phyloP scores from a whole-genome alignment of 2,888 invertebrate genomes.

The Cerceris rybyensis region DNA sequence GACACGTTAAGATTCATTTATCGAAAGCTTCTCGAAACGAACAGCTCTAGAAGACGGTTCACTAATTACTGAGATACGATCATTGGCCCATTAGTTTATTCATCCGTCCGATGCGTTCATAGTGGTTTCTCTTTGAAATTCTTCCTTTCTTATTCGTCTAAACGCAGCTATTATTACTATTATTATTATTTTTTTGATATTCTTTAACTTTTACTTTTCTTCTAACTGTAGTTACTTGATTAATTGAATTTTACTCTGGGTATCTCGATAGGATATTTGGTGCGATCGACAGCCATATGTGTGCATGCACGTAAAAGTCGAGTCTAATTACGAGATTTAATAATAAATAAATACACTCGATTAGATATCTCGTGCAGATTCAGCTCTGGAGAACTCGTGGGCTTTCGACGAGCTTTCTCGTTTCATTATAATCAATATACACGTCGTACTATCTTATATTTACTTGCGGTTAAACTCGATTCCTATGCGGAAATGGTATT shows the following conservation, averaged over 20 bases:
- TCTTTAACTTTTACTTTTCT: constrained; percentile 1
- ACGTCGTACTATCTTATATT: neutral
- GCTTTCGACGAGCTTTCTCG: neutral
- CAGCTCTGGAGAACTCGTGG: constrained; percentile 24
- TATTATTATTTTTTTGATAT: constrained; percentile 21
- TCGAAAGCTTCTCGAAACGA: neutral
- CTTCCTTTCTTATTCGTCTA: constrained; percentile 6
- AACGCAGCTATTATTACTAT: constrained; percentile 4
- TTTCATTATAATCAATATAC: neutral
- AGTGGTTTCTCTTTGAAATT: neutral
- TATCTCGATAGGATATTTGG: constrained; percentile 31
- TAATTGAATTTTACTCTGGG: constrained; percentile 18
- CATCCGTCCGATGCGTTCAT: neutral
- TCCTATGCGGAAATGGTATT: neutral
- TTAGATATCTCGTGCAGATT: constrained; percentile 21
- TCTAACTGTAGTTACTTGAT: constrained; percentile 26
- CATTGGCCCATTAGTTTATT: neutral
- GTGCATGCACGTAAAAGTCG: constrained; percentile 21
- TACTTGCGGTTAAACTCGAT: constrained; percentile 1
- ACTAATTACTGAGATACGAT: neutral
- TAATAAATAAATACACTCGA: constrained; percentile 44
- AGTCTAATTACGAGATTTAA: constrained; percentile 78
- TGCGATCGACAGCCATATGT: constrained; percentile 32
- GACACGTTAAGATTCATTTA: neutral
- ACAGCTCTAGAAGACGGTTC: neutral